A percentile compares a stretch with the other conserved stretches of the same genome.
These are phyloP conservation scores for Cylindroiulus punctatus DNA, from an alignment of 2,888 invertebrate species.

Conservation along the genomic window DNA sequence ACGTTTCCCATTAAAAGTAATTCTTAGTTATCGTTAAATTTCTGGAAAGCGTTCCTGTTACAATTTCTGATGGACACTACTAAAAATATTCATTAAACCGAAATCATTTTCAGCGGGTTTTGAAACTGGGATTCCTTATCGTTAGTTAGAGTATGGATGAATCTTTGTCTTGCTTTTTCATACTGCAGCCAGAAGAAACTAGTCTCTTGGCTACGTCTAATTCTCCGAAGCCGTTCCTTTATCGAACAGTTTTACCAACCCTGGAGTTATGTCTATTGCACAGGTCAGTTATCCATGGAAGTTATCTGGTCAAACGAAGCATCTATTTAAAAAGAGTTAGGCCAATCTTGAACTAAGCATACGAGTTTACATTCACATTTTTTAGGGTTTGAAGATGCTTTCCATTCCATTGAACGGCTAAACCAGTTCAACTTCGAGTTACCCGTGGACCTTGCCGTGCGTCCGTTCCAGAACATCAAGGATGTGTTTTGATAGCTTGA, in stretches of 20 bases:
- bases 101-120: too few relatives aligned
- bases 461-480: conserved; percentile 97
- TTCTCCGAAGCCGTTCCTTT: conserved; percentile 85
- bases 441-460: conserved; percentile 94
- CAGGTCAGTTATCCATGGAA: conserved; percentile 74
- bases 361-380: too few relatives aligned
- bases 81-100: too few relatives aligned
- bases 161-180: conserved; percentile 58
- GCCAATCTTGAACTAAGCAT: too few relatives aligned
- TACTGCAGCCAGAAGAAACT: conserved; percentile 86
- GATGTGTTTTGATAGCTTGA: conserved; percentile 79
- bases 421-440: conserved; percentile 88
- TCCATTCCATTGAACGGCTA: conserved; percentile 88
- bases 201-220: conserved; percentile 91
- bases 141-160: background rate
- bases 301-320: too few relatives aligned
- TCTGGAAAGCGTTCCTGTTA: too few relatives aligned
- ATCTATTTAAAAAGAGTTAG: too few relatives aligned
- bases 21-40: too few relatives aligned
- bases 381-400: conserved; percentile 95
- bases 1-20: too few relatives aligned
- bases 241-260: conserved; percentile 83
- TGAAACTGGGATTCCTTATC: too few relatives aligned
- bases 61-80: too few relatives aligned
- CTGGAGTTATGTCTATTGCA: conserved; percentile 95